phyloP scores from a whole-genome alignment of 2,797 vertebrate genomes.

The Emydoidea blandingii region DNA sequence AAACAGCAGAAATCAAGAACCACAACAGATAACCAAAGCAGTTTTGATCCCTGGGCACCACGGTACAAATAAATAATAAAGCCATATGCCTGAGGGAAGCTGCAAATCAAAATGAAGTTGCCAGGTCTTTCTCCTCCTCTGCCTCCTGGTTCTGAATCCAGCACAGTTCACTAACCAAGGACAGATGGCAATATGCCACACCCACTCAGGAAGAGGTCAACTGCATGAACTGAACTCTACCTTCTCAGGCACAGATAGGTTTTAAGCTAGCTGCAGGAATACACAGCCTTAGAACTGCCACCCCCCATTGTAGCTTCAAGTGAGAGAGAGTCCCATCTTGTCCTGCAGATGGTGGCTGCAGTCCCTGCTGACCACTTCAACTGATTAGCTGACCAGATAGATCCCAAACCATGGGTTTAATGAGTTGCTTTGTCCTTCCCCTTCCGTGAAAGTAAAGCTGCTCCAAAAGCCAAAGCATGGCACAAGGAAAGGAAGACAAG shows the following conservation, averaged over 20 bases:
- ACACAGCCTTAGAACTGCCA: background rate
- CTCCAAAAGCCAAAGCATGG: accelerated
- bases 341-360: background rate
- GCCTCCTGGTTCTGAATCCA: background rate
- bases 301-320: accelerated
- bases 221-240: background rate
- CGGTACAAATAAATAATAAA: background rate
- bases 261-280: background rate
- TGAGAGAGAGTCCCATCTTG: accelerated
- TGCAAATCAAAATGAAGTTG: background rate
- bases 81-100: background rate
- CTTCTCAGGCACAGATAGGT: background rate
- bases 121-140: background rate
- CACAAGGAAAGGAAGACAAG: background rate
- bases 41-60: accelerated
- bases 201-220: background rate
- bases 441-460: background rate
- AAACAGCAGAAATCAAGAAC: background rate
- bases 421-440: background rate
- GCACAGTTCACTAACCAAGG: background rate
- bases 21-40: background rate
- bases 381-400: background rate
- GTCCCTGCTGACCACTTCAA: background rate
- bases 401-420: accelerated
- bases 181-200: background rate